Evolutionary conservation across 2,888 invertebrate genomes (phyloP).

Genomic region (Panorpa germanica): DNA sequence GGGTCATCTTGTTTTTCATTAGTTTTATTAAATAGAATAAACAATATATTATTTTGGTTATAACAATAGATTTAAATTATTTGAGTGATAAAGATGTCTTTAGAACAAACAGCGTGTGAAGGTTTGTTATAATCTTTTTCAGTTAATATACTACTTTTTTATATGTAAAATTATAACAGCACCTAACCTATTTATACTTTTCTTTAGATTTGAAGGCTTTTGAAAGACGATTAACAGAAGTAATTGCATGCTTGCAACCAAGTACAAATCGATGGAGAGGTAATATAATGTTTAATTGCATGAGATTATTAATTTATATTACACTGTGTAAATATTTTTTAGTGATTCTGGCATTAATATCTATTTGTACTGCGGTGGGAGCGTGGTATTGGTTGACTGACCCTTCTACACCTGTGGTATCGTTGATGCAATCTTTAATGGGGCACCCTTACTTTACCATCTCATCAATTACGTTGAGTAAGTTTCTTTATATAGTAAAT

Average conservation of each 20-base stretch:
- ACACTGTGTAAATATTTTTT: constrained; percentile 16
- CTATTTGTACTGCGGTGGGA: constrained; percentile 80
- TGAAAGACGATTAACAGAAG: constrained; percentile 91
- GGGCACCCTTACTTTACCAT: constrained; percentile 91
- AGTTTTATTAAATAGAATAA: no score
- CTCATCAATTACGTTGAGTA: constrained; percentile 67
- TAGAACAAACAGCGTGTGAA: constrained; percentile 84
- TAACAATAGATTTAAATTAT: no score
- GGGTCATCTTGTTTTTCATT: no score
- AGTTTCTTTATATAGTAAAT: constrained; percentile 16
- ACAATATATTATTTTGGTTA: no score
- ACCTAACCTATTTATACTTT: constrained; percentile 13
- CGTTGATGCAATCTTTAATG: constrained; percentile 75
- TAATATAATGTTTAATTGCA: constrained; percentile 25
- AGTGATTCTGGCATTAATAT: constrained; percentile 75
- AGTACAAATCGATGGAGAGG: constrained; percentile 91
- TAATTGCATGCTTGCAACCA: constrained; percentile 88
- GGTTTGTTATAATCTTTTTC: constrained; percentile 30
- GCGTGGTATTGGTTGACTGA: constrained; percentile 95
- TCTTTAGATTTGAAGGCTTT: constrained; percentile 89
- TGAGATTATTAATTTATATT: constrained; percentile 8
- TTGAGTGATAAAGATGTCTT: constrained; percentile 52
- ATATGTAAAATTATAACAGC: constrained; percentile 2
- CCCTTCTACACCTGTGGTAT: constrained; percentile 79
- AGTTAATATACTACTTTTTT: constrained; percentile 11